Evolutionary conservation across 2,888 invertebrate genomes (phyloP), one percentile per base, ranked within the genome.

Genomic region (Meiosimyza platycephala): DNA sequence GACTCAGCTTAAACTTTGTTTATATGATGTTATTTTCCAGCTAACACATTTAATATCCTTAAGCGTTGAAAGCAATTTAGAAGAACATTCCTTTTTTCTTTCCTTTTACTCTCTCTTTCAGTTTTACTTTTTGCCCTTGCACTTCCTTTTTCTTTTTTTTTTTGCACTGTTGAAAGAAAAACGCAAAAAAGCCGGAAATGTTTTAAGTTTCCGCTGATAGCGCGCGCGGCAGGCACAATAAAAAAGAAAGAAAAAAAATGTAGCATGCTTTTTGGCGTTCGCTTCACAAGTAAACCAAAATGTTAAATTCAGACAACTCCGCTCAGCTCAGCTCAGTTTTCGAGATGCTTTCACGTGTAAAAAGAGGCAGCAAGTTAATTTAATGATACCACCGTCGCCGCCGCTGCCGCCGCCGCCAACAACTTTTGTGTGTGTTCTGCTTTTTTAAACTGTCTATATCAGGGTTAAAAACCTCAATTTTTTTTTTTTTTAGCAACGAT

Each of bases 11-110:
- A 62, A 66, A 72, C 62, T 72, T 62, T 72, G 62, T 62, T 72
- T 72, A 72, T 72, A 62, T 72, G 72, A 66, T 72, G 72, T 68
- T 72, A 68, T 72, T 72, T 68, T 72, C 47, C 63, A 68, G 68
- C 72, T 63, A 72, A 72, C 72, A 68, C 72, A 72, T 68, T 72
- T 72, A 72, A 68, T 72, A 68, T 68, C 68, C 68, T 68, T 68
- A 72, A 72, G 68, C 72, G 72, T 55, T 55, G 72, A 63, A 68
- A 72, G 72, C 68, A 60, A 72, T 72, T 68, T 72, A 50, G 63
- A 64, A 68, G 68, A 18, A 33, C 3, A 12, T 54, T 28, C 62
- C 68, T 67, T 62, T 28, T 16, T 33, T 22, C 1, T 11, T 68
- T 28, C 11, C 15, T 11, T 28, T 28, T 51, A 11, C 6, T 67